Base-by-base conservation (phyloP, 1,140 invertebrate genomes). In the Calycopis cecrops region DNA sequence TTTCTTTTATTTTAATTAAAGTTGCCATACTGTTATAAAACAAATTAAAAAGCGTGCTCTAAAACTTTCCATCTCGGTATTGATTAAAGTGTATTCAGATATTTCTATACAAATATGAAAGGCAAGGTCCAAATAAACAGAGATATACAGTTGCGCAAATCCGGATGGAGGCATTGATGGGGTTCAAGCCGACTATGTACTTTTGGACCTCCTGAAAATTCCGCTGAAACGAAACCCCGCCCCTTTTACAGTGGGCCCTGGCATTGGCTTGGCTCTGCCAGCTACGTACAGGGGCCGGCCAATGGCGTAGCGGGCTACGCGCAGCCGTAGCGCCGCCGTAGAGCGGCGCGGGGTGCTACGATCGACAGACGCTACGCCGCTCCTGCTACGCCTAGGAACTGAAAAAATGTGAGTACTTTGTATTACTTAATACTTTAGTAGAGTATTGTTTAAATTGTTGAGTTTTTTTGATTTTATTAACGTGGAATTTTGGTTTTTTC, bases 201-300 rank as follows among this genome's bases (percentile, higher is more conserved):
- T 79, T 77, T 80, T 67, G 66, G 68, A 67, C 50, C 61, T 71
- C 59, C 82, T 84, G 82, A 84, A 86, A 80, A 79, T 79, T 82
- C 82, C 83, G 6, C 81, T 76, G 80, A 85, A 86, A 86, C 75
- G 65, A 79, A 77, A 76, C 71, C 80, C 65, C 70, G 80, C 76
- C 83, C 80, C 67, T 70, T 72, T 84, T 81, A 72, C 73, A 83
- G 74, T 35, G 48, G 34, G 57, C 60, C 48, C 60, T 65, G 64
- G 58, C 60, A 86, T 86, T 86, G 76, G 80, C 60, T 59, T 65
- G 48, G 40, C 60, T 35, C 48, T 58, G 69, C 70, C 68, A 77
- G 68, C 67, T 76, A 63, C 57, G 76, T 66, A 66, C 58, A 57
- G 57, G 65, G 67, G 63, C 59, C 65, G 65, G 60, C 83, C 83